Conservation (phyloP, 2,888 invertebrate genomes). For the Hybos culiciformis region DNA sequence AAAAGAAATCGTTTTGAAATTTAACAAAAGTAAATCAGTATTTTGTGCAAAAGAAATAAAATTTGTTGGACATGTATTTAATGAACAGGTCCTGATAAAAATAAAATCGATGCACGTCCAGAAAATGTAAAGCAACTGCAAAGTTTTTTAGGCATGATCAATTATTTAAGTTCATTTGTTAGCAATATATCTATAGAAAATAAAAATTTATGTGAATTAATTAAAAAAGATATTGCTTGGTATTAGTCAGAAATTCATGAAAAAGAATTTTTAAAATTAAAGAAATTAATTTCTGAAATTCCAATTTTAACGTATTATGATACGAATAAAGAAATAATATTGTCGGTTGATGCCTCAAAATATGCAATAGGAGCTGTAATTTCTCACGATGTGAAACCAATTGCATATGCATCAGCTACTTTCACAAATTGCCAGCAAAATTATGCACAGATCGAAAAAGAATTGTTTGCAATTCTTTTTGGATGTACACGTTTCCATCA, state of each 20-base stretch:
- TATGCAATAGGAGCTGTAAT: background rate
- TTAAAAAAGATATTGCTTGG: slow-evolving; percentile 8
- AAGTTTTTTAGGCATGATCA: slow-evolving; percentile 15
- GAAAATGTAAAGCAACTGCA: slow-evolving; percentile 13
- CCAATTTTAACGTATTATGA: slow-evolving; percentile 10
- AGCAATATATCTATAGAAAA: slow-evolving; percentile 12
- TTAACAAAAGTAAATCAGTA: slow-evolving; percentile 8
- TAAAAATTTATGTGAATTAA: slow-evolving; percentile 1
- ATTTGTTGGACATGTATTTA: slow-evolving; percentile 17
- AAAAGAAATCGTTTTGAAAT: slow-evolving; percentile 6
- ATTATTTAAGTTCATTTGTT: slow-evolving; percentile 13
- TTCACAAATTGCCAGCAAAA: slow-evolving; percentile 11
- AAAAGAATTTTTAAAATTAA: slow-evolving; percentile 4
- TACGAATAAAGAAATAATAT: slow-evolving; percentile 8
- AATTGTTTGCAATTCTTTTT: slow-evolving; percentile 14
- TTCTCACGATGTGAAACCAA: slow-evolving; percentile 4
- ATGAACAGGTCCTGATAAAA: slow-evolving; percentile 11
- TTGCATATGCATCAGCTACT: slow-evolving; percentile 12
- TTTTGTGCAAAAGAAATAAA: slow-evolving; percentile 10
- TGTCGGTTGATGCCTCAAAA: slow-evolving; percentile 3
- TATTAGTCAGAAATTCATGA: slow-evolving; percentile 6
- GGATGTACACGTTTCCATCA: slow-evolving; percentile 14
- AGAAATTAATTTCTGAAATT: background rate
- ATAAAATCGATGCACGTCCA: slow-evolving; percentile 12
- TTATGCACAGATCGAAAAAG: slow-evolving; percentile 16